phyloP scores from a whole-genome alignment of 2,888 invertebrate genomes.

The Vesta saturnalis region DNA sequence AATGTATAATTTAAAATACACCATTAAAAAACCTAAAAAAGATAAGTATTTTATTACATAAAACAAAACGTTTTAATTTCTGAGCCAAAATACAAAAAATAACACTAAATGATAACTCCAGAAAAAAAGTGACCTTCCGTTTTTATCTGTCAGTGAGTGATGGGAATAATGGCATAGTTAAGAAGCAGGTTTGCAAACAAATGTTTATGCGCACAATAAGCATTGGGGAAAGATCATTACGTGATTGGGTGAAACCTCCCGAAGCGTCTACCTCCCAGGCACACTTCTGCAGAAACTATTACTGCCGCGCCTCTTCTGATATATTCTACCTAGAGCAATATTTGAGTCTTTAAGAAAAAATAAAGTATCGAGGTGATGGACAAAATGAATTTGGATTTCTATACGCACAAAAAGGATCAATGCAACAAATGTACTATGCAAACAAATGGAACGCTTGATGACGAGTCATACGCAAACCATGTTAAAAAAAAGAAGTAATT shows the following conservation, averaged over 20 bases:
- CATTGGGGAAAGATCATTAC: constrained; percentile 1
- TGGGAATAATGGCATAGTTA: background rate
- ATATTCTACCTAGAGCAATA: constrained; percentile 24
- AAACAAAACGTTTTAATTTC: background rate
- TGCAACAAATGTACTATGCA: constrained; percentile 43
- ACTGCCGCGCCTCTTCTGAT: constrained; percentile 20
- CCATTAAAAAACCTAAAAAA: too few relatives aligned
- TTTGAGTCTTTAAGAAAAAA: constrained; percentile 23
- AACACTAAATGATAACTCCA: background rate
- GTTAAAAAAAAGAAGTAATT: constrained; percentile 11
- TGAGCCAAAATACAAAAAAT: constrained; percentile 8
- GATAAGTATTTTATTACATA: too few relatives aligned
- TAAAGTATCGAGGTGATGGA: constrained; percentile 30
- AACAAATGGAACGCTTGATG: background rate
- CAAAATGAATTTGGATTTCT: constrained; percentile 39
- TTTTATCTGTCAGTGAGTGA: background rate
- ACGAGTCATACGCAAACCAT: background rate
- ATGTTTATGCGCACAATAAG: constrained; percentile 1
- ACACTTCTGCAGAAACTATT: constrained; percentile 22
- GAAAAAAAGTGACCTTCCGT: background rate
- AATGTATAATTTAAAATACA: too few relatives aligned
- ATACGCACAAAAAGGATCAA: constrained; percentile 43
- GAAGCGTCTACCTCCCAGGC: background rate
- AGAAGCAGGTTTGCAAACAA: constrained; percentile 13
- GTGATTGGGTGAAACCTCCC: background rate